Evolutionary conservation across 2,797 vertebrate species (phyloP), one percentile per base, ranked within the genome.

Genomic region (Rhodeus uyekii): DNA sequence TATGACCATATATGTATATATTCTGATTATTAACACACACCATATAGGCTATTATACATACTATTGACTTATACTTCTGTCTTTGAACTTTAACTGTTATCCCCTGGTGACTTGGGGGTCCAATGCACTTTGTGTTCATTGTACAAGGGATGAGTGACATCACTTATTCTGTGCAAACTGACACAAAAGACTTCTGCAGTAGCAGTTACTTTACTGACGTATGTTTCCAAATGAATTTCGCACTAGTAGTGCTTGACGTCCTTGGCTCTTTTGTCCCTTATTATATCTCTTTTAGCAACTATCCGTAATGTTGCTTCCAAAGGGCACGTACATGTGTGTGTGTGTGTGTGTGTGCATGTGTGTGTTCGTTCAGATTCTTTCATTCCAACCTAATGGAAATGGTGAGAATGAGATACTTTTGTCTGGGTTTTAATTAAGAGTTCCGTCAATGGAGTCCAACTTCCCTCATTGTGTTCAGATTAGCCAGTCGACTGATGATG

Each of bases 401-500:
- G 46, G 34, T 32, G 81, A 61, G 76, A 86, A 74, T 65, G 68
- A 84, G 73, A 85, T 22, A 32, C 69, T 75, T 81, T 86, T 80
- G 55, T 79, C 79, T 79, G 67, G 76, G 68, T 80, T 88, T 88
- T 86, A 86, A 89, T 88, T 85, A 87, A 80, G 73, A 76, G 44
- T 68, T 76, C 42, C 65, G 63, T 87, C 75, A 78, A 84, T 86
- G 75, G 64, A 82, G 87, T 87, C 84, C 65, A 85, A 80, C 87
- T 89, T 89, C 83, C 46, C 42, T 85, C 71, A 81, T 88, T 86
- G 90, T 83, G 86, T 86, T 85, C 84, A 87, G 85, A 93, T 92
- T 85, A 86, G 88, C 91, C 89, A 91, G 76, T 58, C 76, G 78
- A 80, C 69, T 74, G 64, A 81, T 82, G 76, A 72, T 39, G 76